phyloP scores from a whole-genome alignment of 2,888 invertebrate genomes.

The Nemapogon koenigi region DNA sequence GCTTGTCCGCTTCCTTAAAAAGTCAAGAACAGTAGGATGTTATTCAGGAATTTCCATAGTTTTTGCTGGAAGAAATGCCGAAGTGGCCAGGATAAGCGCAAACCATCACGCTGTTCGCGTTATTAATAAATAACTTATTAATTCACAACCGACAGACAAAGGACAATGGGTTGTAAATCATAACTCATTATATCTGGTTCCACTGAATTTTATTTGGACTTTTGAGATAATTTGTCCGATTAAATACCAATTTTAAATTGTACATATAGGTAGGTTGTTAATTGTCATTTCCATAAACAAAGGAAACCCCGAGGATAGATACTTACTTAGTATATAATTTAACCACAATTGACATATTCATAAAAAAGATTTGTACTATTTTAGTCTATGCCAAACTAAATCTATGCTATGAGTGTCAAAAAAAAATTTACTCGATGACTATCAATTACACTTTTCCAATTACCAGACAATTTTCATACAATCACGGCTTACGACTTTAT shows the following conservation, averaged over 20 bases:
- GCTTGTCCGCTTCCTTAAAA: slow-evolving; percentile 2
- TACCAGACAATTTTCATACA: too few relatives aligned
- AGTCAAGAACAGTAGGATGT: slow-evolving; percentile 4
- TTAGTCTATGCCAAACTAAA: too few relatives aligned
- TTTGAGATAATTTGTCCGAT: slow-evolving; percentile 7
- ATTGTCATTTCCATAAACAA: too few relatives aligned
- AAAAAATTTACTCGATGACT: too few relatives aligned
- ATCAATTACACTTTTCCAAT: too few relatives aligned
- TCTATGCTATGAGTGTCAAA: too few relatives aligned
- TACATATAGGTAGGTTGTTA: too few relatives aligned
- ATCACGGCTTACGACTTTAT: too few relatives aligned
- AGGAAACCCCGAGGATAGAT: too few relatives aligned
- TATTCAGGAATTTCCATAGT: slow-evolving; percentile 4
- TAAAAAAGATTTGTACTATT: too few relatives aligned
- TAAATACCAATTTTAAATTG: slow-evolving; percentile 4
- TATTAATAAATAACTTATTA: slow-evolving; percentile 10
- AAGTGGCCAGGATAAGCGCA: slow-evolving; percentile 8
- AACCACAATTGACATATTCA: too few relatives aligned
- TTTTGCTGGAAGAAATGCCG: slow-evolving; percentile 1
- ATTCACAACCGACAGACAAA: slow-evolving; percentile 4
- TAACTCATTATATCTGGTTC: slow-evolving; percentile 10
- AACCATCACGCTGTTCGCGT: slow-evolving; percentile 13
- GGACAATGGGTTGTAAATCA: slow-evolving; percentile 13
- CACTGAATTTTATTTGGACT: slow-evolving; percentile 7
- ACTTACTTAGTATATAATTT: too few relatives aligned